Evolutionary conservation across 2,113 vertebrate species (phyloP), one percentile per base, ranked within the genome.

Genomic region (Psephotus haematonotus): DNA sequence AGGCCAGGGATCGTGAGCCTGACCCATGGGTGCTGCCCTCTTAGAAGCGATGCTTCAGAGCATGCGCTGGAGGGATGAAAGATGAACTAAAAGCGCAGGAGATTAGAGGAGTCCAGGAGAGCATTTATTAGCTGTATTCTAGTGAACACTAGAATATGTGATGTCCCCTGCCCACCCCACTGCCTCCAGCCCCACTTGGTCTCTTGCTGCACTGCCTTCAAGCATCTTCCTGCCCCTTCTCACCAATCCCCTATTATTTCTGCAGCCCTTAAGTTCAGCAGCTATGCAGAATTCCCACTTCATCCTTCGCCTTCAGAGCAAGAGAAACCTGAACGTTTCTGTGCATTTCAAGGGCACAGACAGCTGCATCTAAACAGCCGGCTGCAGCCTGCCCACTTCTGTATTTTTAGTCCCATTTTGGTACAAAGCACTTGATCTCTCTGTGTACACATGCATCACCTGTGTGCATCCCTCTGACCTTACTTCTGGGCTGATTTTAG

Each of bases 381-480:
- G 41, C 59, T 55, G 81, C 76, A 67, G 76, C 28, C 70, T 82
- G 81, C 76, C 60, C 71, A 68, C 60, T 72, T 82, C 64, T 25
- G 47, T 82, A 68, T 82, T 92, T 82, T 77, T 46, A 82, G 47
- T 25, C 76, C 71, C 24, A 20, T 67, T 67, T 50, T 82, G 35
- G 64, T 33, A 46, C 60, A 72, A 59, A 67, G 60, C 71, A 33
- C 43, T 7, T 1, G n/a, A 46, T 37, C 46, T 43, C 68, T 28
- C 55, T 2, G 0, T 2, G 53, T 5, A n/a, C 60, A 16, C 1
- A 4, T n/a, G 57, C 13, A 9, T 39, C 70, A 69, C 53, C 70
- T 50, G 31, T 4, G 0, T 2, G 28, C 15, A 29, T 12, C 44
- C 4, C 2, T 2, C 14, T 1, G 2, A 39, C 20, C 27, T 64